These are phyloP conservation scores for Vanessa tameamea DNA, from an alignment of 1,140 invertebrate species.

Conservation along the genomic window DNA sequence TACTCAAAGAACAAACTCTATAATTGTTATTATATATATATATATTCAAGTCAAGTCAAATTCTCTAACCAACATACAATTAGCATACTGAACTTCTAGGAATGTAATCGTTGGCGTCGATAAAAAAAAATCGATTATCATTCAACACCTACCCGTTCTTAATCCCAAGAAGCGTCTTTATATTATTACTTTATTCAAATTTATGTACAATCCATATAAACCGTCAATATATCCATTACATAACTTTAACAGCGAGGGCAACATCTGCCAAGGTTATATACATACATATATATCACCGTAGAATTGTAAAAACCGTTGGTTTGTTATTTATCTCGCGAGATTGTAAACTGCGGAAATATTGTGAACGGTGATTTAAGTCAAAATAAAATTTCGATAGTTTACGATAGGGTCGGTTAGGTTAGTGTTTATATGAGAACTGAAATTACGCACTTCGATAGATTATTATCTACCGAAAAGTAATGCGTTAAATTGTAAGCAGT, in stretches of 20 bases:
- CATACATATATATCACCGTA: not conserved
- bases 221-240: not conserved
- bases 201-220: constrained; percentile 10
- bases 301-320: too few relatives aligned
- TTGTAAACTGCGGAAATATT: too few relatives aligned
- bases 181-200: constrained; percentile 24
- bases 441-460: too few relatives aligned
- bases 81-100: constrained; percentile 25
- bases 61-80: not conserved
- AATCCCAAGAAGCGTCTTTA: constrained; percentile 24
- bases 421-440: too few relatives aligned
- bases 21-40: not conserved
- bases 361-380: too few relatives aligned
- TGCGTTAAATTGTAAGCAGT: too few relatives aligned
- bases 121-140: constrained; percentile 31
- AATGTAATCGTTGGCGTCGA: constrained; percentile 20
- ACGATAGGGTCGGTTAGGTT: too few relatives aligned
- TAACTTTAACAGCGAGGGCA: not conserved
- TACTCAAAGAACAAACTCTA: too few relatives aligned
- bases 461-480: too few relatives aligned
- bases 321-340: too few relatives aligned
- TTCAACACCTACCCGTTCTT: constrained; percentile 25
- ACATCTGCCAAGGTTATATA: not conserved
- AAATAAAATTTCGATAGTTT: too few relatives aligned
- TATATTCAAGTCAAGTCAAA: not conserved